Evolutionary conservation across 2,113 vertebrate genomes (phyloP), one percentile per base, ranked within the genome.

Genomic region (Lasiurus cinereus): DNA sequence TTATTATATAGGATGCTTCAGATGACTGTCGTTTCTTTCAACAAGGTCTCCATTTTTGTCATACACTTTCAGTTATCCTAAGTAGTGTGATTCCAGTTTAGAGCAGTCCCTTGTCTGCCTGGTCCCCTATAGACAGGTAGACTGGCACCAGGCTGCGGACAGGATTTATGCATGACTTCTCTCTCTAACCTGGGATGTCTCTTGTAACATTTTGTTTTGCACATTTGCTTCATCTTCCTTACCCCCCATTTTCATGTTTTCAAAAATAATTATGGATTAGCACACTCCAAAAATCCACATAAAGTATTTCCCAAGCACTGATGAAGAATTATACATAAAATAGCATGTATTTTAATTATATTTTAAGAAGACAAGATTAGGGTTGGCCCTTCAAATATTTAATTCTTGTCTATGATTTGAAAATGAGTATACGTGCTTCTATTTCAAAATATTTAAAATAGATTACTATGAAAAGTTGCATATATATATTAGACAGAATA

Each of bases 151-250:
- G 36, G 50, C 48, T 69, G 33, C 19, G 19, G 19, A 16, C 9
- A 80, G 5, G 52, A 52, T 50, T 82, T 77, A 59, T 8, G 22
- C 9, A 54, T 39, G 59, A 43, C 59, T 94, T 73, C 52, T n/a
- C 0, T 72, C 14, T 59, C 21, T 13, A 0, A 39, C 1, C n/a
- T 24, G 6, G 16, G 18, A 46, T 36, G 33, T 62, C 70, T 91
- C 46, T 62, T 88, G 9, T 79, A 69, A 29, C n/a, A 73, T 12
- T 31, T 78, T 50, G 1, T 36, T 87, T 83, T 78, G 43, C 46
- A n/a, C 27, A 18, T 56, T 95, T 88, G 52, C 48, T 88, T 94
- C 33, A 80, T 93, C 22, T 90, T 83, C 54, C 78, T 73, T 88
- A 33, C 72, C 29, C 3, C 27, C 6, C 14, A 21, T 80, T 31